Percentiles rank a stretch among this genome's conserved stretches.
phyloP scores from a whole-genome alignment of 30 jellyfish, hydroid and myxozoan species.

The Pelagia noctiluca region DNA sequence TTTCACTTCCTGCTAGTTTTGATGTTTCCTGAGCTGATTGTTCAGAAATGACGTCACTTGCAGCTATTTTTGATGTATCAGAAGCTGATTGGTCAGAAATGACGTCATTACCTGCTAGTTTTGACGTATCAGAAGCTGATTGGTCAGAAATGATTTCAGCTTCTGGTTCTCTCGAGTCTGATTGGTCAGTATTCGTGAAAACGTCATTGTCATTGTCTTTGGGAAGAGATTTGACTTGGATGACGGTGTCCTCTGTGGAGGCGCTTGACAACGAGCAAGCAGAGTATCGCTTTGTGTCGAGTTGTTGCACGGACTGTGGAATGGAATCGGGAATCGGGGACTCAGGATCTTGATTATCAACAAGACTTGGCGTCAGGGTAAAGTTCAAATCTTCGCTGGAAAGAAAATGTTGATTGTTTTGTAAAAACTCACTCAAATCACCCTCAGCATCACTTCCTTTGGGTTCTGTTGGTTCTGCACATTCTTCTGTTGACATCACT shows the following conservation, averaged over 20 bases:
- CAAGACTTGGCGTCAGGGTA: background rate
- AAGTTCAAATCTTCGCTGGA: background rate
- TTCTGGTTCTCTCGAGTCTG: background rate
- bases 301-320: background rate
- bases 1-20: background rate
- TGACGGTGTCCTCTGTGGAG: constrained; percentile 51
- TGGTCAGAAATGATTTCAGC: constrained; percentile 8
- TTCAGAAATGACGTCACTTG: background rate
- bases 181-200: background rate
- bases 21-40: background rate
- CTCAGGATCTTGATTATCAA: background rate
- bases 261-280: constrained; percentile 47
- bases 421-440: background rate
- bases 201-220: background rate
- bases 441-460: background rate
- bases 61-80: background rate
- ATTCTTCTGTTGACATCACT: background rate
- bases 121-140: background rate
- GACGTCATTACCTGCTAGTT: background rate
- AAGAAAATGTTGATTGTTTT: background rate
- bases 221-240: constrained; percentile 17
- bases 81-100: background rate
- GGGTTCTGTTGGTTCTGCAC: background rate
- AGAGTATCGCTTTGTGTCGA: constrained; percentile 21
- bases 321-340: background rate